phyloP scores from a whole-genome alignment of 2,888 invertebrate genomes.

The Trissolcus japonicus region DNA sequence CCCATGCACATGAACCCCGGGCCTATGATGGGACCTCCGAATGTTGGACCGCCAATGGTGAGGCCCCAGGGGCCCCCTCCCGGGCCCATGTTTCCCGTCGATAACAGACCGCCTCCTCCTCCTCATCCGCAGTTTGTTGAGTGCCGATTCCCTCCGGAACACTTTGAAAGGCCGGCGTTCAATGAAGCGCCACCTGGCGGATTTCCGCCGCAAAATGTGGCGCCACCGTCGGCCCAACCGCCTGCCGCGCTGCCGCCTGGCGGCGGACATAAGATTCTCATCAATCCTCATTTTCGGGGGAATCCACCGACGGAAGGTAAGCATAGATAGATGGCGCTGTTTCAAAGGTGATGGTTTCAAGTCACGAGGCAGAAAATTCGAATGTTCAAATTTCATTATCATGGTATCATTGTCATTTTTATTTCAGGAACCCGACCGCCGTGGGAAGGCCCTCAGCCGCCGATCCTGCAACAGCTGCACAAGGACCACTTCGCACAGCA shows the following conservation, averaged over 20 bases:
- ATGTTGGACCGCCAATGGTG: constrained; percentile 8
- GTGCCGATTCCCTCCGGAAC: constrained; percentile 19
- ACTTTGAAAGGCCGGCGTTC: constrained; percentile 37
- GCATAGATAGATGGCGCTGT: no score
- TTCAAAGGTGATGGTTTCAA: no score
- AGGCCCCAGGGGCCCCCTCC: constrained; percentile 35
- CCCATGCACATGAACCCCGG: constrained; percentile 62
- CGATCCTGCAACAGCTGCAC: constrained; percentile 61
- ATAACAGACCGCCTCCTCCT: constrained; percentile 62
- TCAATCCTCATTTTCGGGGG: constrained; percentile 83
- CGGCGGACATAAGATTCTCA: constrained; percentile 80
- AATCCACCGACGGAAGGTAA: constrained; percentile 78
- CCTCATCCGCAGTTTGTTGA: constrained; percentile 56
- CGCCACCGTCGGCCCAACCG: constrained; percentile 12
- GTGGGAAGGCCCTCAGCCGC: constrained; percentile 67
- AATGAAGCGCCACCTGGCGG: constrained; percentile 54
- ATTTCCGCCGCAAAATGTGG: constrained; percentile 58
- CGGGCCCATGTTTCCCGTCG: constrained; percentile 60
- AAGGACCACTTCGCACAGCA: constrained; percentile 62
- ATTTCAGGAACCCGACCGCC: constrained; percentile 64
- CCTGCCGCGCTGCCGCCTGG: constrained; percentile 36
- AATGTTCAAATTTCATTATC: no score
- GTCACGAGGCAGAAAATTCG: no score
- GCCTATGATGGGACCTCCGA: constrained; percentile 28
- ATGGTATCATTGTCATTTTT: background rate